Base-by-base conservation (phyloP, 1,140 invertebrate species). In the Drosophila saltans region DNA sequence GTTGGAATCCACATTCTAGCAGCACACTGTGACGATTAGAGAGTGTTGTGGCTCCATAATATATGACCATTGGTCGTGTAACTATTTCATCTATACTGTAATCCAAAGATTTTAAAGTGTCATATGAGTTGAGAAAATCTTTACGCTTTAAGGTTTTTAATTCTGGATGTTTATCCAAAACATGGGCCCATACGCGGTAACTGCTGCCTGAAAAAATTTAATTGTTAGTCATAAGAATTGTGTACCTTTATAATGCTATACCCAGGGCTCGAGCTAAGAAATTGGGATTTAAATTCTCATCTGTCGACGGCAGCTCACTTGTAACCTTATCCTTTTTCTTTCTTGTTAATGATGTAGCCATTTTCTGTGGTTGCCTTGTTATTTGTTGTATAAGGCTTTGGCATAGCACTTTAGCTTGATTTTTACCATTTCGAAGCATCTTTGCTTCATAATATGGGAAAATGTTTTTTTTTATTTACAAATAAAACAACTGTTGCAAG, bases 11-110 rank as follows among this genome's bases (percentile, higher is more conserved):
- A 91, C 93, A 94, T 88, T 94, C 94, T 64, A 82, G 88, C 3
- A 94, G 80, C 43, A 94, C 93, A 77, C 92, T 93, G 59, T 93
- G 93, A 75, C 94, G 93, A 82, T 94, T 94, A 11, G 93, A 92
- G 66, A 94, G 84, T 36, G 93, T 93, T 61, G 93, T 91, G 5
- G 92, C 91, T 71, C 94, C 93, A 82, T 93, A 93, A 48, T 92
- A 92, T 43, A 94, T 93, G 5, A 94, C 81, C 90, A 93, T 93
- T n/a, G 93, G 93, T 65, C 94, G 90, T 9, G 89, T 26, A 24
- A 93, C 89, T 5, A 94, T 93, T 33, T 93, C 93, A 33, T 92
- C 72, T 1, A 92, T 75, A 11, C 80, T 92, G 28, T 93, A 92
- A 0, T 77, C 70, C n/a, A 91, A 45, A 1, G 74, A 78, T 45